These are phyloP conservation scores for Euura lappo DNA, from an alignment of 1,140 invertebrate genomes.

Conservation along the genomic window DNA sequence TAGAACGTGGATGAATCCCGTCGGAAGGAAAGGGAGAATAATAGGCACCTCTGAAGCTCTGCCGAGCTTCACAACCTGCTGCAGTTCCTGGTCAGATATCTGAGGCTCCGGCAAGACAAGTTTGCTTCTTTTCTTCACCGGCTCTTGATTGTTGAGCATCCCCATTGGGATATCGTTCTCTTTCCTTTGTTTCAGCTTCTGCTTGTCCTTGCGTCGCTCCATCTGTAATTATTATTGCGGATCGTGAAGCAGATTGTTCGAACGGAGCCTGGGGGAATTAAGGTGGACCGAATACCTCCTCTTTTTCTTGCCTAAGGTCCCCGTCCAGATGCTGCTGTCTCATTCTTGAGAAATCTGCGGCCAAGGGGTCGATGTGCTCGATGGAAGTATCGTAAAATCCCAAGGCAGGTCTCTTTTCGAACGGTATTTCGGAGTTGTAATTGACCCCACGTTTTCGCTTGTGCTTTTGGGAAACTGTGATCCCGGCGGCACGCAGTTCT, in stretches of 20 bases:
- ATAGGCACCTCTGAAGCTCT: constrained; percentile 79
- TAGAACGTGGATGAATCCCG: too few relatives aligned
- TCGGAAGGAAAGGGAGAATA: background rate
- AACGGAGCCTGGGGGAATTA: background rate
- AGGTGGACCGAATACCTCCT: constrained; percentile 69
- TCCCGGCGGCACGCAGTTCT: constrained; percentile 97
- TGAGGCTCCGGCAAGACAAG: constrained; percentile 95
- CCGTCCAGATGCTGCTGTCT: constrained; percentile 94
- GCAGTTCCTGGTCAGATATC: constrained; percentile 89
- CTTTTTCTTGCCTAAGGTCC: constrained; percentile 86
- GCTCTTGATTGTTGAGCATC: constrained; percentile 90
- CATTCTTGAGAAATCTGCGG: constrained; percentile 87
- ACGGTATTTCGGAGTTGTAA: constrained; percentile 98
- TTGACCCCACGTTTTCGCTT: constrained; percentile 86
- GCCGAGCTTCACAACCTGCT: constrained; percentile 96
- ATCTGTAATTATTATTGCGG: constrained; percentile 41
- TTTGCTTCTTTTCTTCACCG: constrained; percentile 93
- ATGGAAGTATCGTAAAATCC: constrained; percentile 95
- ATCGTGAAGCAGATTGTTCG: background rate
- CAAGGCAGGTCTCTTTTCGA: constrained; percentile 90
- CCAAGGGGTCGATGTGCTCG: constrained; percentile 86
- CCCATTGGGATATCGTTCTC: constrained; percentile 95
- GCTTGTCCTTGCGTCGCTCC: constrained; percentile 88
- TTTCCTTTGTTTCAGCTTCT: constrained; percentile 92
- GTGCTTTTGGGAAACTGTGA: constrained; percentile 80